Conservation (phyloP, 2,797 vertebrate genomes). For the Coilia nasus region DNA sequence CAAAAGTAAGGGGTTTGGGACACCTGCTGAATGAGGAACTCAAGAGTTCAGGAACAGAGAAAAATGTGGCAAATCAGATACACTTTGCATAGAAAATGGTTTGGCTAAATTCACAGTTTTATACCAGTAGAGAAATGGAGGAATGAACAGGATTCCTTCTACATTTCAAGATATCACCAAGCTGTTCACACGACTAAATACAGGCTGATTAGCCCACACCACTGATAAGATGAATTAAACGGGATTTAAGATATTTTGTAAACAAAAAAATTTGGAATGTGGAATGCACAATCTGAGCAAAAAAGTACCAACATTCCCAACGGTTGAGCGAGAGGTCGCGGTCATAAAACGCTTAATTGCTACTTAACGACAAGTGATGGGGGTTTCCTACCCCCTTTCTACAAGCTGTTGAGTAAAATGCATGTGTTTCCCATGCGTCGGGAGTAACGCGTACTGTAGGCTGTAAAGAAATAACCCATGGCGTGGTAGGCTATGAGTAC, state of each 20-base stretch:
- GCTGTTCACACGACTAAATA: neutral
- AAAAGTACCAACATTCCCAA: neutral
- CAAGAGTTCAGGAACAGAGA: too few species aligned
- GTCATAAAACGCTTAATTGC: conserved; percentile 15
- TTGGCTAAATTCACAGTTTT: too few species aligned
- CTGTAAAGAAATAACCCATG: neutral
- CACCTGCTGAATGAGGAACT: too few species aligned
- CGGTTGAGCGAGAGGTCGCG: neutral
- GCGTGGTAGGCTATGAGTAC: neutral
- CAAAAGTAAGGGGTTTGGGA: too few species aligned
- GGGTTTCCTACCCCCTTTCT: neutral
- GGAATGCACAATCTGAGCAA: neutral
- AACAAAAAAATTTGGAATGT: neutral
- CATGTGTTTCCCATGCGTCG: neutral
- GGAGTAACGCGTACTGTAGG: neutral
- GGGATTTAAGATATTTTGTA: neutral
- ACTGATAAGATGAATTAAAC: neutral
- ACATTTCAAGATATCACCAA: neutral
- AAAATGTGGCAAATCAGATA: too few species aligned
- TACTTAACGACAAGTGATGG: neutral
- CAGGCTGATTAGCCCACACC: neutral
- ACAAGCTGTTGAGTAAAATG: neutral
- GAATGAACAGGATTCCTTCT: neutral
- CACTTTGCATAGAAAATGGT: too few species aligned
- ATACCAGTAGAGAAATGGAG: too few species aligned